Base-by-base conservation (phyloP, 2,797 vertebrate genomes). In the Chromobotia macracanthus region DNA sequence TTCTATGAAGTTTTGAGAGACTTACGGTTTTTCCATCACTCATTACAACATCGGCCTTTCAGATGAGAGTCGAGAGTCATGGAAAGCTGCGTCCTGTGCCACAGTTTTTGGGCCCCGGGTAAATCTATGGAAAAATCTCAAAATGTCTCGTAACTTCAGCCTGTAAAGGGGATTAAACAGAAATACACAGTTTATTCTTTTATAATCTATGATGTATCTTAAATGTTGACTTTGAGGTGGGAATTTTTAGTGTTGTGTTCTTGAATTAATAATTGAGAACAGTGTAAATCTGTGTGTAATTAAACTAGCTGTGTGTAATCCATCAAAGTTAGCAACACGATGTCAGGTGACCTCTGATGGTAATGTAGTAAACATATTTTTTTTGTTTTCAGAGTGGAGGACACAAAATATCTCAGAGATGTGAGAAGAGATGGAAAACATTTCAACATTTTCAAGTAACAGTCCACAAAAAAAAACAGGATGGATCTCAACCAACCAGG, bases 371-470 rank as follows among this genome's bases (percentile, higher is more conserved):
- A 31, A 31, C 31, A 12, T 50, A 3, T 0, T 55, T 3, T 71
- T 66, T 82, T 46, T 79, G 38, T 75, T 84, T 78, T 25, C 87
- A 99, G 97, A 41, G 83, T 82, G 82, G 95, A 98, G 89, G 94
- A 97, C 79, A 88, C 0, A 15, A 88, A 82, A 79, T 90, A 90
- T 78, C 90, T 98, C 8, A 96, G 63, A 94, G 94, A 89, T 88
- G 83, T 75, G 90, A 95, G 2, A 92, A 95, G 81, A 94, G 96
- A 1, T 89, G 82, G 48, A 28, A 48, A 74, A 94, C 95, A 8
- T 97, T 96, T 83, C 86, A 85, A 21, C 92, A 96, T 86, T 97
- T 98, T 89, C 94, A 97, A 94, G 97, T 98, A 94, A 28, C 78
- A 73, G 25, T 38, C 38, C 7, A 41, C 38, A 41, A 41, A 41